These are phyloP conservation scores for Echinops telfairi DNA, from an alignment of 2,113 vertebrate species.

Conservation along the genomic window DNA sequence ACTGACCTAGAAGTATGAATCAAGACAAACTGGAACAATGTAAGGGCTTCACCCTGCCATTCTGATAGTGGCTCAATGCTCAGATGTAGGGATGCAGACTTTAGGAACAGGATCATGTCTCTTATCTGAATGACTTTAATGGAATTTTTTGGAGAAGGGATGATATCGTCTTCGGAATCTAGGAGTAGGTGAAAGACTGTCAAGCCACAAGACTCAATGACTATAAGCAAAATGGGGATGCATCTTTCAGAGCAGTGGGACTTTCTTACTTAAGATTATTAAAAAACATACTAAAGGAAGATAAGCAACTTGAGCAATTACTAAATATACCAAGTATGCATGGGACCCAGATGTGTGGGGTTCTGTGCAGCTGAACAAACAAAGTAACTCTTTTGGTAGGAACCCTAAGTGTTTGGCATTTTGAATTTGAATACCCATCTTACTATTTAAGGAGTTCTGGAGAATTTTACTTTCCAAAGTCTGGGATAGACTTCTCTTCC, in stretches of 20 bases:
- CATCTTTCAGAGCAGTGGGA: background rate
- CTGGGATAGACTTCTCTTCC: conserved; percentile 67
- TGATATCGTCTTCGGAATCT: background rate
- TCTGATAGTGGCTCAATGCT: background rate
- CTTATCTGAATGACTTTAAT: background rate
- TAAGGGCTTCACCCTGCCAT: accelerated
- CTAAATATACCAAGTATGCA: conserved; percentile 67
- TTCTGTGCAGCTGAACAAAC: conserved; percentile 83
- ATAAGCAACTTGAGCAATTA: conserved; percentile 70
- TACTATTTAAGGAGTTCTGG: conserved; percentile 76
- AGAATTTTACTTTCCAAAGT: conserved; percentile 73
- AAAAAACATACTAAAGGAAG: conserved; percentile 73
- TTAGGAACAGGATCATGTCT: background rate
- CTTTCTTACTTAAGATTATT: conserved; percentile 52
- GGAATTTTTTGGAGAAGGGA: background rate
- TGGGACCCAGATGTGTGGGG: conserved; percentile 65
- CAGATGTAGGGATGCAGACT: background rate
- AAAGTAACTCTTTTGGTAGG: conserved; percentile 75
- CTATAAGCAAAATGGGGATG: background rate
- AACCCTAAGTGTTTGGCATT: conserved; percentile 57
- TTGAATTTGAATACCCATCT: conserved; percentile 74
- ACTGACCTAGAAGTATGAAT: background rate
- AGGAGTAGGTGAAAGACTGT: background rate
- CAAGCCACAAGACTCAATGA: background rate
- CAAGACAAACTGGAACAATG: background rate